Evolutionary conservation across 2,888 invertebrate genomes (phyloP).

Genomic region (Heliconius charithonia): DNA sequence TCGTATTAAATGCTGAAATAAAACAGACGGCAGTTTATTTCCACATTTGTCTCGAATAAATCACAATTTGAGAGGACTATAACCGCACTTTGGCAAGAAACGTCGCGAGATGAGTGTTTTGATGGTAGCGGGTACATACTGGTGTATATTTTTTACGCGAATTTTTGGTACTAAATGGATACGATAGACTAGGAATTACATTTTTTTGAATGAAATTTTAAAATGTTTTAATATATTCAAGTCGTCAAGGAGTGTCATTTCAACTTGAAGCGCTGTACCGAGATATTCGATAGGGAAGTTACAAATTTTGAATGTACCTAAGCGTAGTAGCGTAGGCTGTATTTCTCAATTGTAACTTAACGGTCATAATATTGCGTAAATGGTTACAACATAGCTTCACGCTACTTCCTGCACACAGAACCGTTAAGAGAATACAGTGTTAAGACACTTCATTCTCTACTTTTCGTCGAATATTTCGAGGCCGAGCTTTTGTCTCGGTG

Average conservation of each 20-base stretch:
- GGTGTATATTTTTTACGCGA: constrained; percentile 28
- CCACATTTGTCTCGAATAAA: constrained; percentile 78
- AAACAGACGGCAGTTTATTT: constrained; percentile 68
- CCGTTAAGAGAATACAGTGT: too few relatives aligned
- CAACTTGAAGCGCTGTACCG: neutral
- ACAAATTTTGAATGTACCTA: neutral
- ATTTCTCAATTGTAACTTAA: neutral
- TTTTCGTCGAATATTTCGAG: too few relatives aligned
- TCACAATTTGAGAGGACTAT: constrained; percentile 77
- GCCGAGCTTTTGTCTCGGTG: too few relatives aligned
- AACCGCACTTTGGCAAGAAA: constrained; percentile 68
- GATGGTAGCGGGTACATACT: constrained; percentile 50
- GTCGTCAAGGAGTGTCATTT: too few relatives aligned
- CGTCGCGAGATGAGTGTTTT: constrained; percentile 56
- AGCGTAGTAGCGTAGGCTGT: neutral
- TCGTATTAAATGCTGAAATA: constrained; percentile 52
- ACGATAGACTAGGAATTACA: too few relatives aligned
- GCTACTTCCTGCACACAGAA: too few relatives aligned
- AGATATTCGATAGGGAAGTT: neutral
- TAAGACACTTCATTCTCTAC: too few relatives aligned
- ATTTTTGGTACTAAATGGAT: neutral
- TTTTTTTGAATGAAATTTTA: too few relatives aligned
- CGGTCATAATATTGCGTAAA: neutral
- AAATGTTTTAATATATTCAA: too few relatives aligned
- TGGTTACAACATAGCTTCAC: neutral